Evolutionary conservation across 2,888 invertebrate species (phyloP).

Genomic region (Drosophila kanekoi): DNA sequence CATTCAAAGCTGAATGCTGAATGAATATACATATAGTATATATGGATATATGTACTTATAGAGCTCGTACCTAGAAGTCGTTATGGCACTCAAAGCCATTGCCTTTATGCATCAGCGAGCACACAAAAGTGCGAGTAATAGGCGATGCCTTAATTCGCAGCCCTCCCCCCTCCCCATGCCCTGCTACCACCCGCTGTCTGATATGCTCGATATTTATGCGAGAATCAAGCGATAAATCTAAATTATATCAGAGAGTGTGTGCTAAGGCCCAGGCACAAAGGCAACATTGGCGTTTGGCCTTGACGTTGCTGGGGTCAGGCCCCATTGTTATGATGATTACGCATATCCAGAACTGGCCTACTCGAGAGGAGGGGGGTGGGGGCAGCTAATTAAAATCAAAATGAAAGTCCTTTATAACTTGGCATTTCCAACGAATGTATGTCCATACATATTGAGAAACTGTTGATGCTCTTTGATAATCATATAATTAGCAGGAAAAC

Average conservation of each 20-base stretch:
- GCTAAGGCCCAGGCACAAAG: constrained; percentile 51
- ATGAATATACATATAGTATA: constrained; percentile 32
- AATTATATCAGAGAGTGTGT: constrained; percentile 67
- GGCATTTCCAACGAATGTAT: background rate
- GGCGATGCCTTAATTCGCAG: constrained; percentile 42
- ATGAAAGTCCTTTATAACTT: constrained; percentile 45
- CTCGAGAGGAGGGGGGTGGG: constrained; percentile 51
- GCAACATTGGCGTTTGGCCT: constrained; percentile 46
- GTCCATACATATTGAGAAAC: constrained; percentile 31
- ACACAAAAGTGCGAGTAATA: constrained; percentile 62
- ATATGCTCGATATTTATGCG: constrained; percentile 75
- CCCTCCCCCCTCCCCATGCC: background rate
- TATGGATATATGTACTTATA: constrained; percentile 17
- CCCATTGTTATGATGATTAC: constrained; percentile 75
- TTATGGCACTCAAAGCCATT: constrained; percentile 69
- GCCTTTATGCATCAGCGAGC: constrained; percentile 71
- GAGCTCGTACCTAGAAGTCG: constrained; percentile 59
- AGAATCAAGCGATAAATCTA: constrained; percentile 76
- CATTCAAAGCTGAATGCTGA: constrained; percentile 41
- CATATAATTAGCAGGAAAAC: constrained; percentile 65
- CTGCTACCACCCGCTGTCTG: constrained; percentile 10
- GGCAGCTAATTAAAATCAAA: constrained; percentile 70
- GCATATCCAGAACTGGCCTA: constrained; percentile 28
- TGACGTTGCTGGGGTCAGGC: constrained; percentile 11
- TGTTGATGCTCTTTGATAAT: constrained; percentile 67